Base-by-base conservation (phyloP, 2,888 invertebrate species). In the Bellardia pandia region DNA sequence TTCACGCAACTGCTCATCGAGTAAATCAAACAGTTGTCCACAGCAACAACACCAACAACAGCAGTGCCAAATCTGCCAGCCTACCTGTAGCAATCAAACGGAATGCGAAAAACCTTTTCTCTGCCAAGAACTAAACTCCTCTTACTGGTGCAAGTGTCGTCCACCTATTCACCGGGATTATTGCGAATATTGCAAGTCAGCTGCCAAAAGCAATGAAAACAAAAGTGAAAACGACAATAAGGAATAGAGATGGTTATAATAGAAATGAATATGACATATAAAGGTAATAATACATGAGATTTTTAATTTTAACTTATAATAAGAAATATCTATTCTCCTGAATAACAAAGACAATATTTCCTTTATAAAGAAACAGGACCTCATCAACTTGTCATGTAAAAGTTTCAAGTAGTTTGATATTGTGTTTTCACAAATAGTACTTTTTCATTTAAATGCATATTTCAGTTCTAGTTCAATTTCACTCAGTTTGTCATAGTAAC, bases 131-230 rank as follows among this genome's bases (percentile, higher is more conserved):
- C 8, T 82, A 16, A 82, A 82, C 62, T 42, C 75, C 4, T 69
- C 75, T 2, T 77, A 14, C 42, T 86, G 85, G 85, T 86, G 85
- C n/a, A 45, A 72, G 16, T 86, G 85, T 23, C 76, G 85, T 11
- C 85, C 85, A 4, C 85, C 85, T 0, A 58, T 60, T 16, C 76
- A 76, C 16, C 68, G 60, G n/a, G 51, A 72, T 14, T 81, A 37
- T 42, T 71, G 85, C 14, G 11, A 66, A 58, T 81, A 53, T 53
- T 82, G 82, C 51, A 40, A 48, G 14, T n/a, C n/a, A 64, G 23
- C 74, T 37, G 16, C n/a, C n/a, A 23, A 33, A 14, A 60, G 40
- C 6, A 40, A 30, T 37, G 42, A 68, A 30, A 3, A 11, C 16
- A 42, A 51, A 58, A 72, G 42, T 5, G n/a, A 69, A 30, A 68